These are phyloP conservation scores for Manis javanica DNA, from an alignment of 2,797 vertebrate species.

Conservation along the genomic window DNA sequence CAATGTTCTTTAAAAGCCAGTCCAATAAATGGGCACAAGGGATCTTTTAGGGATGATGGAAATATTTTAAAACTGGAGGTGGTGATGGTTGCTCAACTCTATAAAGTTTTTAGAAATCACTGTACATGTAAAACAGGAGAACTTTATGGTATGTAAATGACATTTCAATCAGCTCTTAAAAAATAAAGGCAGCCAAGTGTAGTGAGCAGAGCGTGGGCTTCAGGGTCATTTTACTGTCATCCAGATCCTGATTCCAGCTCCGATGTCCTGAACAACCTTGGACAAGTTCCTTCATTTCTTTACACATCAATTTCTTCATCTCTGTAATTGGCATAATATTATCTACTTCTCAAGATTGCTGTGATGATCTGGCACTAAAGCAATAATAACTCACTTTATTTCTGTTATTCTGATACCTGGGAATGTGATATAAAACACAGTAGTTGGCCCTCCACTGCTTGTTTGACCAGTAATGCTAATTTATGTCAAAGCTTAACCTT, in stretches of 20 bases:
- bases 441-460: not conserved
- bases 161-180: not conserved
- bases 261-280: not conserved
- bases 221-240: not conserved
- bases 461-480: not conserved
- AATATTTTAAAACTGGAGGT: not conserved
- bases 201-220: not conserved
- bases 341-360: not conserved
- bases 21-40: constrained; percentile 60
- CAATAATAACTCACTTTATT: constrained; percentile 7
- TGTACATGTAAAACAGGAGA: not conserved
- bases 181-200: not conserved
- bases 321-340: not conserved
- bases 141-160: not conserved
- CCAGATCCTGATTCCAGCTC: not conserved
- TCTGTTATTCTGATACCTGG: not conserved
- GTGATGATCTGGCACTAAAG: not conserved
- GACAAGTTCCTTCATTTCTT: not conserved
- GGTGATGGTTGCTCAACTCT: not conserved
- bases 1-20: not conserved
- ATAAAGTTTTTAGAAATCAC: not conserved
- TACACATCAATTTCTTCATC: not conserved
- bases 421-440: not conserved
- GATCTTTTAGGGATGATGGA: not conserved
- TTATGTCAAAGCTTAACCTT: not conserved